Conservation (phyloP, 2,113 vertebrate species). For the western clawed frog (Xenopus tropicalis) region UCB_Xtro_10.0 CM004447.2:48923001-48923500, state of each 20-base stretch:
- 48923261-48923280: conserved; percentile 67
- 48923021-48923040: conserved; percentile 56
- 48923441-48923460: too few species aligned
- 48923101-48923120: conserved; percentile 58
- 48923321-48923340: conserved; percentile 72
- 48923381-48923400: too few species aligned
- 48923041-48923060: conserved; percentile 63
- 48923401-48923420: too few species aligned
- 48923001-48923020: conserved; percentile 49
- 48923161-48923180: conserved; percentile 58
- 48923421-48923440: too few species aligned
- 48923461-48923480: too few species aligned
- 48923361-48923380: neutral
- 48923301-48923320: conserved; percentile 54
- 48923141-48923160: conserved; percentile 51
- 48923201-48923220: conserved; percentile 63
- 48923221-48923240: conserved; percentile 61
- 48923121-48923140: conserved; percentile 65
- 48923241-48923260: conserved; percentile 63
- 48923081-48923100: conserved; percentile 30
- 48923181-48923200: conserved; percentile 65
- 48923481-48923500: too few species aligned
- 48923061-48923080: conserved; percentile 64
- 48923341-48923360: neutral
- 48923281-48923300: conserved; percentile 67